Evolutionary conservation across 2,888 invertebrate species (phyloP).

Genomic region (Lasioglossum lativentre): DNA sequence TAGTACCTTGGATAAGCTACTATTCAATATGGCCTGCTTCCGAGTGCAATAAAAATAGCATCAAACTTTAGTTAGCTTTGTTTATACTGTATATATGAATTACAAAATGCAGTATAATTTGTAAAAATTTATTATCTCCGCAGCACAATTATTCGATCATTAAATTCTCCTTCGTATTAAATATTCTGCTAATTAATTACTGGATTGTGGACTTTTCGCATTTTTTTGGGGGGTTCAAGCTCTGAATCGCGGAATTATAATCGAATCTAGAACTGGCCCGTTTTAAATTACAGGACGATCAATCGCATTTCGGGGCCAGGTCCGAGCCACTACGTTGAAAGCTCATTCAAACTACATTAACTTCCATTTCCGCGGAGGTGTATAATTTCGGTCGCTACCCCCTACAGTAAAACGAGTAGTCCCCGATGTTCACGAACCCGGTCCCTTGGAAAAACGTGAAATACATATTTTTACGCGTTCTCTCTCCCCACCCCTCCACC

Average conservation of each 20-base stretch:
- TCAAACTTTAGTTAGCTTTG: not conserved
- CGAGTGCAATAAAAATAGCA: not conserved
- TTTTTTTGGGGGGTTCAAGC: too few species aligned
- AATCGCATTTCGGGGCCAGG: not conserved
- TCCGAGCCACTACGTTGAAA: not conserved
- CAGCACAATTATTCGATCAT: not conserved
- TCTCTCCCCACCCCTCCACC: too few species aligned
- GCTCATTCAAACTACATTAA: not conserved
- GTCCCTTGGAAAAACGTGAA: conserved; percentile 51
- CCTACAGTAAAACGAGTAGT: conserved; percentile 17
- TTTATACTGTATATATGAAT: not conserved
- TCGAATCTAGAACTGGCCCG: not conserved
- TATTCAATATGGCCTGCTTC: not conserved
- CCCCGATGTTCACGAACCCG: not conserved
- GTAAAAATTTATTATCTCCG: not conserved
- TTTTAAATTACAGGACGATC: not conserved
- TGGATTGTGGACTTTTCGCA: not conserved
- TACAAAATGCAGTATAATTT: not conserved
- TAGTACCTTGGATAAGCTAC: not conserved
- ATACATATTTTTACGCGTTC: conserved; percentile 61
- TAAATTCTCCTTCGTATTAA: not conserved
- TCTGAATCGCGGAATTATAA: not conserved
- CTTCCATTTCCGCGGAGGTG: not conserved
- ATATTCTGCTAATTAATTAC: not conserved
- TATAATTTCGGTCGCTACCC: conserved; percentile 16